phyloP scores from a whole-genome alignment of 2,888 invertebrate species.

The Dinocampus coccinellae region DNA sequence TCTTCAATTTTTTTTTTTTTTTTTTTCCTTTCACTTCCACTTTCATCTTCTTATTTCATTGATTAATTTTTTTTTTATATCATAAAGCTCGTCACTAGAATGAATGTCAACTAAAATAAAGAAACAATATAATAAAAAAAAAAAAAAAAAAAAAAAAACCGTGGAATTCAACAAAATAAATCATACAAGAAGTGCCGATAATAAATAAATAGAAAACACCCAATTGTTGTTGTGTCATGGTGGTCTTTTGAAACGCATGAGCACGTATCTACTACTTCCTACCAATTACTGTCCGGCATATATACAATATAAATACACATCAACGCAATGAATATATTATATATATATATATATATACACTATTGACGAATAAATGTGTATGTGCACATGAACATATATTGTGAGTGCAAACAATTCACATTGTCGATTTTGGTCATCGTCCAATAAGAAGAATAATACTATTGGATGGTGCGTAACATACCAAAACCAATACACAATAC shows the following conservation, averaged over 20 bases:
- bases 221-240: background rate
- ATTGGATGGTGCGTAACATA: constrained; percentile 23
- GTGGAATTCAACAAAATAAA: background rate
- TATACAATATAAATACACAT: background rate
- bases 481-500: constrained; percentile 30
- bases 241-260: constrained; percentile 5
- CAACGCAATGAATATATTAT: constrained; percentile 16
- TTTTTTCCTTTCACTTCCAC: too few relatives aligned
- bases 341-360: background rate
- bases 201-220: constrained; percentile 6
- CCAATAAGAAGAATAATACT: constrained; percentile 37
- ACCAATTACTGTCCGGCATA: constrained; percentile 2
- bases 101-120: background rate
- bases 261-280: constrained; percentile 13
- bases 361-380: constrained; percentile 6
- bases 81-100: background rate
- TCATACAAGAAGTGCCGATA: background rate
- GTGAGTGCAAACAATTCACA: constrained; percentile 20
- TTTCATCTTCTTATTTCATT: too few relatives aligned
- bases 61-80: too few relatives aligned
- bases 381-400: constrained; percentile 9
- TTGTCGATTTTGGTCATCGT: constrained; percentile 10
- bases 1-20: too few relatives aligned
- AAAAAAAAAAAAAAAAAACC: background rate
- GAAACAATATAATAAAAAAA: background rate